Base-by-base conservation (phyloP, 2,113 vertebrate species). In the Carassius carassius region DNA sequence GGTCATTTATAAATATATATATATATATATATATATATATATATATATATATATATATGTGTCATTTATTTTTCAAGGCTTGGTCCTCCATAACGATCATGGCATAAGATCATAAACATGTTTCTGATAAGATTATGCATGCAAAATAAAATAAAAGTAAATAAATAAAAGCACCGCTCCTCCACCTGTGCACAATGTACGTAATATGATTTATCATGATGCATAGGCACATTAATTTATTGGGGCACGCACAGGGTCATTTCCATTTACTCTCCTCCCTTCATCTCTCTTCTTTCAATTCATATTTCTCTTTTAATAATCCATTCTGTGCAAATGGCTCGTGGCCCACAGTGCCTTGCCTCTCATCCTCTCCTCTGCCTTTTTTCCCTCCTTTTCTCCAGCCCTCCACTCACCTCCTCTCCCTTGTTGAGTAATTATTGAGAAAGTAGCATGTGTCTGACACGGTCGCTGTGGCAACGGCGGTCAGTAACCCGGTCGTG, bases 401-500 rank as follows among this genome's bases (percentile, higher is more conserved):
- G 62, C 37, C 81, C 72, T 62, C 63, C 67, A 32, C 56, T 78
- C 70, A 49, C 74, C 75, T 60, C 70, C 21, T 75, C 73, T 75
- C 82, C 73, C 81, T 78, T 25, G 37, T 85, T 80, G 85, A 88
- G 81, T 85, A 88, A 88, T 88, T 78, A 84, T 81, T 54, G 62
- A 76, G 60, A 73, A 82, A 84, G 63, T 85, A 85, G 87, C 29
- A 35, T 81, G 87, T 86, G 75, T 88, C 81, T 84, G 84, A 86
- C 87, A 86, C 23, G 62, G 84, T 88, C 87, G 70, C 84, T 83
- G 84, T 88, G 83, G 87, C 87, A 88, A 88, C 84, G 60, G 84
- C 44, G 23, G 65, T 75, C 70, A 85, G 69, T 56, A 76, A 63
- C 76, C 19, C 23, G 81, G 63, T 58, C 16, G 29, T 14, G 58